Percentiles rank a stretch among this genome's conserved stretches.
phyloP scores from a whole-genome alignment of 2,113 vertebrate genomes.

The Pyrgilauda ruficollis region DNA sequence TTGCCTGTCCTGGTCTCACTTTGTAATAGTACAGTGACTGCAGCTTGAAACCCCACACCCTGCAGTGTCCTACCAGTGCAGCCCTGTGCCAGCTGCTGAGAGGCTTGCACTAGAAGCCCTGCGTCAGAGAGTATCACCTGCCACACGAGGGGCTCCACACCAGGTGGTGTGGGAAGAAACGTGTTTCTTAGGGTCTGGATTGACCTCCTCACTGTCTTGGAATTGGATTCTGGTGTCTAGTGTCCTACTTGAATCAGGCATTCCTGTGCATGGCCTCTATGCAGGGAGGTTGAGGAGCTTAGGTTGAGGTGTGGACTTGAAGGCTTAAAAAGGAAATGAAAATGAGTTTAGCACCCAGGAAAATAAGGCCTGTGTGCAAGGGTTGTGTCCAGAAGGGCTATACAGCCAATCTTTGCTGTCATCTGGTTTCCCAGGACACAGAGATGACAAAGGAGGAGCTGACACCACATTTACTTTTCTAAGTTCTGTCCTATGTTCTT shows the following conservation, averaged over 20 bases:
- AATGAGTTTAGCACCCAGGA: background rate
- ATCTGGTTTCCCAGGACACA: constrained; percentile 40
- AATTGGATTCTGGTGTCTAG: background rate
- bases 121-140: background rate
- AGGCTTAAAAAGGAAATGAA: background rate
- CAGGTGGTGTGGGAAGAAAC: fast-evolving
- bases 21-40: background rate
- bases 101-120: background rate
- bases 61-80: background rate
- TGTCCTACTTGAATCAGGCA: background rate
- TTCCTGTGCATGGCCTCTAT: background rate
- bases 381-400: background rate
- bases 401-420: constrained; percentile 9
- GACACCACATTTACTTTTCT: constrained; percentile 53
- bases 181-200: fast-evolving
- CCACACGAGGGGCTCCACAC: background rate
- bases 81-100: background rate
- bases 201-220: background rate
- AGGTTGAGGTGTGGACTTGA: background rate
- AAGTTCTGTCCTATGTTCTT: constrained; percentile 41
- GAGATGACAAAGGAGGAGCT: constrained; percentile 51
- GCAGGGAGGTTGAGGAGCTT: background rate
- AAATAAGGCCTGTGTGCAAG: background rate
- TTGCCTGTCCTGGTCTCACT: background rate
- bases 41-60: background rate